phyloP scores from a whole-genome alignment of 2,113 vertebrate species.

The Megaleporinus macrocephalus region DNA sequence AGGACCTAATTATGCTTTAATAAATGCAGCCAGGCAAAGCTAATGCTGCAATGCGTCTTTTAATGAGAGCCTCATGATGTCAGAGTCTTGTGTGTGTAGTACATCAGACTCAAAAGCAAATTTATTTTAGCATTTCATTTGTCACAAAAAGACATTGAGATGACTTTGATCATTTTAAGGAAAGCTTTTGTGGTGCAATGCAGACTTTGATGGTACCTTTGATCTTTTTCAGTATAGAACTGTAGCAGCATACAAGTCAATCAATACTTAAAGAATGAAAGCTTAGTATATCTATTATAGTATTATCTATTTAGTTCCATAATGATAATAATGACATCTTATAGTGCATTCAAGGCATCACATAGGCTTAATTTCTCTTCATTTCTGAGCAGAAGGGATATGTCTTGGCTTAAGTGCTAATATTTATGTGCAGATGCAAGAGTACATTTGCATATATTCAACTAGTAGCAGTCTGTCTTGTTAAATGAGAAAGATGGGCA shows the following conservation, averaged over 20 bases:
- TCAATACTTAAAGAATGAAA: constrained; percentile 36
- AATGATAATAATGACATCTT: constrained; percentile 10
- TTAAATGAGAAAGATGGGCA: constrained; percentile 39
- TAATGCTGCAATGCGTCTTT: constrained; percentile 54
- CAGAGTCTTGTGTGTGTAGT: constrained; percentile 35
- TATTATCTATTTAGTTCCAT: constrained; percentile 30
- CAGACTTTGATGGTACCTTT: constrained; percentile 17
- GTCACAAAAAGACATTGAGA: neutral
- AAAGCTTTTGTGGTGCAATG: constrained; percentile 36
- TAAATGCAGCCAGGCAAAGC: constrained; percentile 58
- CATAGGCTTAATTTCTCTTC: constrained; percentile 18
- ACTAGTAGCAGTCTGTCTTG: neutral
- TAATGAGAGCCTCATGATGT: constrained; percentile 57
- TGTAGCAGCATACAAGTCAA: constrained; percentile 3
- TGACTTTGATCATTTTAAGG: constrained; percentile 19
- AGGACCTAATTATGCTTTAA: constrained; percentile 47
- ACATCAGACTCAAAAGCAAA: constrained; percentile 48
- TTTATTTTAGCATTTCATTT: constrained; percentile 46
- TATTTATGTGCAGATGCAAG: constrained; percentile 22
- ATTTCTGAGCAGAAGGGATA: constrained; percentile 17
- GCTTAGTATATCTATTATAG: neutral
- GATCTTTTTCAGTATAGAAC: constrained; percentile 10
- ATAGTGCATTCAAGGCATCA: constrained; percentile 11
- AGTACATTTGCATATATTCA: constrained; percentile 35
- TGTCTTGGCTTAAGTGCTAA: constrained; percentile 27